These are phyloP conservation scores for Campylomormyrus numenius DNA, from an alignment of 2,113 vertebrate species.

Conservation along the genomic window DNA sequence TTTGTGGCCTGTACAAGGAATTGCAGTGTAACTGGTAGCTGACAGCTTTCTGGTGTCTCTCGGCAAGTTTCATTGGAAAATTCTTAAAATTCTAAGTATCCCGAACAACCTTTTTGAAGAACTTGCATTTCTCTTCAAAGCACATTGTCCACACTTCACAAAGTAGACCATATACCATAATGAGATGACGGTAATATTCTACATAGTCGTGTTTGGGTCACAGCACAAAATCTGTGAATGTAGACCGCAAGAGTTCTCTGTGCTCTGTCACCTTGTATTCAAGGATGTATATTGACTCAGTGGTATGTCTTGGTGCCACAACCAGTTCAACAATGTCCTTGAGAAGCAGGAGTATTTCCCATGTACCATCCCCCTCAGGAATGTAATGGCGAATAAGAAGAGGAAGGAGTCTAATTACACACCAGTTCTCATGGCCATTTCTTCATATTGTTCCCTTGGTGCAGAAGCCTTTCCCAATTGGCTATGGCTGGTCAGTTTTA, in stretches of 20 bases:
- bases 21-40: too few species aligned
- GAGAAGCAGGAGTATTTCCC: not conserved
- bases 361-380: not conserved
- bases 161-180: not conserved
- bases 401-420: not conserved
- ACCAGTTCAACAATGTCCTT: not conserved
- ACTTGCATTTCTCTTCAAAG: not conserved
- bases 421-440: not conserved
- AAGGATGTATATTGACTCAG: not conserved
- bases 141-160: not conserved
- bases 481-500: not conserved
- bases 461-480: not conserved
- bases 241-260: not conserved
- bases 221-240: not conserved
- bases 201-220: not conserved
- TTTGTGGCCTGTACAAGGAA: not conserved
- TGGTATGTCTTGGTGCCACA: constrained; percentile 5
- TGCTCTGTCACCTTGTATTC: not conserved
- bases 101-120: not conserved
- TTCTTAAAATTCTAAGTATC: constrained; percentile 25
- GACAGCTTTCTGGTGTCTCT: too few species aligned
- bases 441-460: not conserved
- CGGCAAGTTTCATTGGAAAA: not conserved
- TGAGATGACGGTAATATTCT: not conserved
- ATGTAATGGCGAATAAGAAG: not conserved